These are phyloP conservation scores for Synanceia verrucosa DNA, from an alignment of 2,797 vertebrate genomes.

Conservation along the genomic window DNA sequence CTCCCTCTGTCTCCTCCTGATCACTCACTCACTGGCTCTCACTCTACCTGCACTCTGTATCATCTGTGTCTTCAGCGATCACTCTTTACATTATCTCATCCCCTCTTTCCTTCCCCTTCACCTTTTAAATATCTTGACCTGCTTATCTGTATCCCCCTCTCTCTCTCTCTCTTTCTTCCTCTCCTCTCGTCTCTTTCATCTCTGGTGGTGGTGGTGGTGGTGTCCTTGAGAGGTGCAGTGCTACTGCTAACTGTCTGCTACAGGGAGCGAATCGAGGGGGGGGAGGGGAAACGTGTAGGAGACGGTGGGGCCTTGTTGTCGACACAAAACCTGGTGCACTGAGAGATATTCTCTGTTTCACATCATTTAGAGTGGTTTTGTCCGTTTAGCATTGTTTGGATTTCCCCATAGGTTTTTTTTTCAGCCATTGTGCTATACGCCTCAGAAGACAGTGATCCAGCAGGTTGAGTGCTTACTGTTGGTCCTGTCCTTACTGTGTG, in stretches of 20 bases:
- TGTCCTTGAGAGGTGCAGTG: slow-evolving; percentile 79
- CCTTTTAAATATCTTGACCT: slow-evolving; percentile 33
- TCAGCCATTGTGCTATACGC: slow-evolving; percentile 24
- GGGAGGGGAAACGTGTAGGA: slow-evolving; percentile 68
- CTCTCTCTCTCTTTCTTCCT: slow-evolving; percentile 13
- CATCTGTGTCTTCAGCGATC: slow-evolving; percentile 24
- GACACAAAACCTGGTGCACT: slow-evolving; percentile 46
- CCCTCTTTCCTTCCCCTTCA: slow-evolving; percentile 12
- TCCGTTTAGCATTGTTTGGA: slow-evolving; percentile 12
- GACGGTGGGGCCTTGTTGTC: slow-evolving; percentile 38
- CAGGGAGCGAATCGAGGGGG: slow-evolving; percentile 53
- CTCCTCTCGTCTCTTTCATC: slow-evolving; percentile 33
- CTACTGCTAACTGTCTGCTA: slow-evolving; percentile 70
- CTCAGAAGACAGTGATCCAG: slow-evolving; percentile 46
- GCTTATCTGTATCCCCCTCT: slow-evolving; percentile 9
- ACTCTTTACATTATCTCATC: slow-evolving; percentile 34
- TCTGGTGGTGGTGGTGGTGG: slow-evolving; percentile 54
- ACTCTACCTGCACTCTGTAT: slow-evolving; percentile 39
- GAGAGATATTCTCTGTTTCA: slow-evolving; percentile 41
- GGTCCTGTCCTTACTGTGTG: slow-evolving; percentile 8
- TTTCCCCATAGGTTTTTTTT: slow-evolving; percentile 2
- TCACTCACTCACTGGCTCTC: slow-evolving; percentile 44
- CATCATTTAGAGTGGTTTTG: slow-evolving; percentile 20
- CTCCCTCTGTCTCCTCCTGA: slow-evolving; percentile 32
- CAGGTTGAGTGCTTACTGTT: slow-evolving; percentile 28